Percentiles rank a stretch among this genome's conserved stretches.
phyloP scores from a whole-genome alignment of 2,797 vertebrate species.

The Avahi laniger region DNA sequence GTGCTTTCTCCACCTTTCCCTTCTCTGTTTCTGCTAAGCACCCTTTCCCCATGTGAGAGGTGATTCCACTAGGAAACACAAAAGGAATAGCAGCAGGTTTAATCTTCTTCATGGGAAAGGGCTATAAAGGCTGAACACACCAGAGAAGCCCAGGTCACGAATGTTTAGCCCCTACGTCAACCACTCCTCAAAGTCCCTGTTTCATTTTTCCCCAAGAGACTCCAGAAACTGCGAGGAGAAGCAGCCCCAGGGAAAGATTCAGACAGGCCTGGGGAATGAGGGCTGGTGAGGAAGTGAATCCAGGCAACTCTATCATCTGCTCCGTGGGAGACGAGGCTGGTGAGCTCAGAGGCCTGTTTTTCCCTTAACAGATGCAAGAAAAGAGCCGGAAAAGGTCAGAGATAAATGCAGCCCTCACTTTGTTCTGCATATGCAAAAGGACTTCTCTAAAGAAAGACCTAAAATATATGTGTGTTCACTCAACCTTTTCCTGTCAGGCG shows the following conservation, averaged over 20 bases:
- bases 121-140: background rate
- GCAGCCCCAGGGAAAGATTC: slow-evolving; percentile 61
- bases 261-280: slow-evolving; percentile 48
- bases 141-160: background rate
- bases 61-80: background rate
- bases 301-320: slow-evolving; percentile 76
- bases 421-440: slow-evolving; percentile 77
- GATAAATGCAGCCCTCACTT: slow-evolving; percentile 82
- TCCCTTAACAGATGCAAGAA: slow-evolving; percentile 81
- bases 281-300: slow-evolving; percentile 72
- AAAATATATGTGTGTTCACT: slow-evolving; percentile 79
- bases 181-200: background rate
- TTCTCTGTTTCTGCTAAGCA: background rate
- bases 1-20: background rate
- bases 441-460: slow-evolving; percentile 77
- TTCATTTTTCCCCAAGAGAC: background rate
- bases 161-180: background rate
- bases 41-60: background rate
- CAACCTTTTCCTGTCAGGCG: slow-evolving; percentile 79
- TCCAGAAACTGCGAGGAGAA: slow-evolving; percentile 54
- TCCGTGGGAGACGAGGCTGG: slow-evolving; percentile 78
- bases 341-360: slow-evolving; percentile 72
- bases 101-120: background rate
- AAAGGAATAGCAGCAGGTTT: background rate
- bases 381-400: slow-evolving; percentile 83